phyloP scores from a whole-genome alignment of 2,888 invertebrate species.

The Onthophagus sagittarius region DNA sequence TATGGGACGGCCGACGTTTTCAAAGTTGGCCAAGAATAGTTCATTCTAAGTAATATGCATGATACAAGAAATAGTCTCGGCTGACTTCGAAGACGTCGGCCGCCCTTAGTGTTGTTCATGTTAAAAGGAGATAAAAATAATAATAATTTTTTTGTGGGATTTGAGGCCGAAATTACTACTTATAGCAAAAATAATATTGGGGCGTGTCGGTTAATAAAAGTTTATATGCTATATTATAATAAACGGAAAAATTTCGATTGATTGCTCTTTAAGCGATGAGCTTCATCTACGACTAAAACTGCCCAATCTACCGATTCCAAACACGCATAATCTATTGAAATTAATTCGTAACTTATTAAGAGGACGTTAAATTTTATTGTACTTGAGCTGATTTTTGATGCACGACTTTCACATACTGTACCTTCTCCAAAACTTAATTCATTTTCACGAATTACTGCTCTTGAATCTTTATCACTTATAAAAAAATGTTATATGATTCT shows the following conservation, averaged over 20 bases:
- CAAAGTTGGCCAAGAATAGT: no score
- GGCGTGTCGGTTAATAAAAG: constrained; percentile 97
- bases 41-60: no score
- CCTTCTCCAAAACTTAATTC: constrained; percentile 95
- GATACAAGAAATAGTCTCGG: no score
- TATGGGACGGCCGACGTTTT: no score
- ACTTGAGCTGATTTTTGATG: constrained; percentile 73
- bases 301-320: constrained; percentile 98
- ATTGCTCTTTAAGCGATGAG: constrained; percentile 97
- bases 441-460: constrained; percentile 91
- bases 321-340: constrained; percentile 95
- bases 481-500: no score
- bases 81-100: no score
- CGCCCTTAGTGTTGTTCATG: no score
- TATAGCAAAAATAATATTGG: no score
- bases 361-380: constrained; percentile 96
- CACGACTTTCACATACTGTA: constrained; percentile 81
- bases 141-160: no score
- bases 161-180: no score
- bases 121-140: no score
- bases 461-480: constrained; percentile 87
- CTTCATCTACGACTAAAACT: constrained; percentile 97
- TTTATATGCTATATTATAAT: constrained; percentile 90
- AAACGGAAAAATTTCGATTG: constrained; percentile 98
- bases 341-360: constrained; percentile 94